Evolutionary conservation across 2,113 vertebrate species (phyloP).

Genomic region (Lophura nycthemera): DNA sequence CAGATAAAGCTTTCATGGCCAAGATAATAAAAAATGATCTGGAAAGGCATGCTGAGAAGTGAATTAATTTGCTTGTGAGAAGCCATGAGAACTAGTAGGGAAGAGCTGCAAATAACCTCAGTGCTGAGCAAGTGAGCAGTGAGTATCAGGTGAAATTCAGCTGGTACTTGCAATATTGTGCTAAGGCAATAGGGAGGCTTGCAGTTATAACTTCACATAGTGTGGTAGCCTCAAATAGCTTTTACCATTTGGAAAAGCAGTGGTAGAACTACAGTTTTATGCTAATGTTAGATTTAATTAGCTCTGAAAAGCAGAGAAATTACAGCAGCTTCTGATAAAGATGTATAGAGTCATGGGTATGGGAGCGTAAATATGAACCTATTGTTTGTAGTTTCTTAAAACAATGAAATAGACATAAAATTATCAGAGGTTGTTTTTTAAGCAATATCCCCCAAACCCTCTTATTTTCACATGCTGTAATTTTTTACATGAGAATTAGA

Average conservation of each 20-base stretch:
- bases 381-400: background rate
- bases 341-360: background rate
- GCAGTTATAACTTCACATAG: background rate
- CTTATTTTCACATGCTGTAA: background rate
- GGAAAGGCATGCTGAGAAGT: background rate
- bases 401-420: background rate
- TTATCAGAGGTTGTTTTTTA: background rate
- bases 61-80: background rate
- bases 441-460: background rate
- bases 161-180: background rate
- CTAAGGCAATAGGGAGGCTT: background rate
- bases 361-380: background rate
- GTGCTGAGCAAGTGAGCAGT: background rate
- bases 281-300: background rate
- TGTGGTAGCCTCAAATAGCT: background rate
- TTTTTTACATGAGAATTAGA: background rate
- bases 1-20: background rate
- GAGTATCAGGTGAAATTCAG: background rate
- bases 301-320: slow-evolving; percentile 9
- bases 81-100: background rate
- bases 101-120: background rate
- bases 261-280: background rate
- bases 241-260: background rate
- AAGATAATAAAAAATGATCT: background rate
- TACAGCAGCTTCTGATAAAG: background rate